Percentiles rank a stretch among this genome's conserved stretches.
These are phyloP conservation scores for Cyanistes caeruleus DNA, from an alignment of 2,113 vertebrate genomes.

Conservation along the genomic window DNA sequence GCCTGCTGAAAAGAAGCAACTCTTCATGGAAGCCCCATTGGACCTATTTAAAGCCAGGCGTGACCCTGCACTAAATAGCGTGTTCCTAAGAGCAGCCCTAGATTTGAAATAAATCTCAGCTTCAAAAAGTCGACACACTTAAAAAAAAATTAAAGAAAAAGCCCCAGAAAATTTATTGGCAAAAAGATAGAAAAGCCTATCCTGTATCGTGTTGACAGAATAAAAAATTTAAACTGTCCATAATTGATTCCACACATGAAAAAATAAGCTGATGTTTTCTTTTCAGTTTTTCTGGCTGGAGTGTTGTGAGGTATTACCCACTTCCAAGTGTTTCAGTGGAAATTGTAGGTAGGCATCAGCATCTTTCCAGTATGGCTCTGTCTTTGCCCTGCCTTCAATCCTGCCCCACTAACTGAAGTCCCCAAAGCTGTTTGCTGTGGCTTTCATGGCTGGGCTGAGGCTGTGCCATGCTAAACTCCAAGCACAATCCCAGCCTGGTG, in stretches of 20 bases:
- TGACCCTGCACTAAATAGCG: neutral
- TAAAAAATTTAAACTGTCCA: neutral
- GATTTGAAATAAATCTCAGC: neutral
- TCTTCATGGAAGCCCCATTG: neutral
- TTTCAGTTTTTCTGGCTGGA: neutral
- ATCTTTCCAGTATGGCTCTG: neutral
- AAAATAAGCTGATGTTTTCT: neutral
- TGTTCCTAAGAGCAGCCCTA: neutral
- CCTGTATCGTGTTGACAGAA: neutral
- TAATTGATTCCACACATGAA: neutral
- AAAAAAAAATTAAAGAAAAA: neutral
- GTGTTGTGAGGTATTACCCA: neutral
- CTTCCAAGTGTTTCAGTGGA: neutral
- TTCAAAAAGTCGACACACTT: neutral
- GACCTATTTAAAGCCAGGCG: neutral
- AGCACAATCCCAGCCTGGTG: neutral
- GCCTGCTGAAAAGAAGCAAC: neutral
- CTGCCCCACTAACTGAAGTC: neutral
- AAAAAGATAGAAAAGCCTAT: neutral
- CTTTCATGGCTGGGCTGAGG: rapidly evolving
- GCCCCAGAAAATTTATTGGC: neutral
- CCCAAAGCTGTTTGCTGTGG: neutral
- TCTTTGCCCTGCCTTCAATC: neutral
- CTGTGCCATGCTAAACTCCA: rapidly evolving
- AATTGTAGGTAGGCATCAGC: neutral